A percentile compares a stretch with the other conserved stretches of the same genome.
These are phyloP conservation scores for Acleris sparsana DNA, from an alignment of 2,888 invertebrate genomes.

Conservation along the genomic window DNA sequence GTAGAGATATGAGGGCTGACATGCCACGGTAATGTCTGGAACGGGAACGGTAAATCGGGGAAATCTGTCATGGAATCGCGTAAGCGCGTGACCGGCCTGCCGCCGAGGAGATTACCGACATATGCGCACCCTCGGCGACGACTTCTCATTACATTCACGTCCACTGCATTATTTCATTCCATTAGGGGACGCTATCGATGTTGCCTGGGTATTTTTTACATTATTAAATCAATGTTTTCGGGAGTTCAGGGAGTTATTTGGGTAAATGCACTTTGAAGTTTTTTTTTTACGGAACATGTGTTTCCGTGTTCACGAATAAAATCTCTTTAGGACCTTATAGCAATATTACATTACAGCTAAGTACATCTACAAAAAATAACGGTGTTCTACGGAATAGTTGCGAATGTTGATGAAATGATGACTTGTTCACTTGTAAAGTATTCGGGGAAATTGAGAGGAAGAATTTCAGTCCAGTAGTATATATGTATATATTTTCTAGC, in stretches of 20 bases:
- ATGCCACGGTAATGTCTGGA: slow-evolving; percentile 12
- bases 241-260: slow-evolving; percentile 12
- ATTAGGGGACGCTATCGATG: slow-evolving; percentile 50
- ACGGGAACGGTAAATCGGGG: slow-evolving; percentile 42
- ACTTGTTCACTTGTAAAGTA: too few species aligned
- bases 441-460: too few species aligned
- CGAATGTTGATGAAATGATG: too few species aligned
- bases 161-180: slow-evolving; percentile 66
- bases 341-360: too few species aligned
- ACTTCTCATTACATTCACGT: slow-evolving; percentile 63
- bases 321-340: too few species aligned
- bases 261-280: not conserved
- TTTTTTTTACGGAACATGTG: too few species aligned
- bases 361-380: too few species aligned
- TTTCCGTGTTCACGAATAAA: too few species aligned
- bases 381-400: too few species aligned
- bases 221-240: slow-evolving; percentile 20
- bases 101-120: slow-evolving; percentile 60
- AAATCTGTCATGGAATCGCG: slow-evolving; percentile 65
- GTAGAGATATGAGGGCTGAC: slow-evolving; percentile 22
- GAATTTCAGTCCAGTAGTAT: too few species aligned
- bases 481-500: too few species aligned
- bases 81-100: slow-evolving; percentile 58
- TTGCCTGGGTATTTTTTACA: slow-evolving; percentile 24
- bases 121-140: slow-evolving; percentile 53